Percentiles rank a stretch among this genome's conserved stretches.
Evolutionary conservation across 2,888 invertebrate species (phyloP).

Genomic region (Chrysolina oricalcia): DNA sequence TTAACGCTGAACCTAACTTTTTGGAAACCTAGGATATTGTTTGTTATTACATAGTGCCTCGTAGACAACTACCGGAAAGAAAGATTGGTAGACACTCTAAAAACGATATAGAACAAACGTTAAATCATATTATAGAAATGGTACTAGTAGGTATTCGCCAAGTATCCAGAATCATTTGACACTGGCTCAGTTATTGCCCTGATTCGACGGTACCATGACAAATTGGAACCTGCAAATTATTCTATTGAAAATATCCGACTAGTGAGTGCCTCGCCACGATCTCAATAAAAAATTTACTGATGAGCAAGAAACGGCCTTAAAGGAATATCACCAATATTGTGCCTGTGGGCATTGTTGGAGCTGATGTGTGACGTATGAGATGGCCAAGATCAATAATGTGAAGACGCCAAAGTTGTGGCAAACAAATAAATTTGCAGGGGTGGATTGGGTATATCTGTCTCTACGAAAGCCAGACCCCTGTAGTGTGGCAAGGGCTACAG

Average conservation of each 20-base stretch:
- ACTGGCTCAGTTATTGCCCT: too few relatives aligned
- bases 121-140: slow-evolving; percentile 1
- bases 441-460: slow-evolving; percentile 30
- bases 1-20: not conserved
- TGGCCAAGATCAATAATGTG: slow-evolving; percentile 30
- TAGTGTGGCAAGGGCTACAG: slow-evolving; percentile 34
- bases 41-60: slow-evolving; percentile 2
- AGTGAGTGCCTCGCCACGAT: too few relatives aligned
- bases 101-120: slow-evolving; percentile 11
- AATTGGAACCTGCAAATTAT: too few relatives aligned
- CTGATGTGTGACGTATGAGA: slow-evolving; percentile 26
- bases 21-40: not conserved
- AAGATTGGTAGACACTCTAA: slow-evolving; percentile 15
- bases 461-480: slow-evolving; percentile 35
- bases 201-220: too few relatives aligned
- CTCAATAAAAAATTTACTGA: too few relatives aligned
- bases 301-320: too few relatives aligned
- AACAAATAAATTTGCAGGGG: slow-evolving; percentile 32
- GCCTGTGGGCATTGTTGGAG: not conserved
- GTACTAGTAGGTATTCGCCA: not conserved
- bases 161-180: too few relatives aligned
- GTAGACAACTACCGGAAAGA: slow-evolving; percentile 10
- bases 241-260: too few relatives aligned
- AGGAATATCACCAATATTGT: not conserved
- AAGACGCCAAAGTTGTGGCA: slow-evolving; percentile 28